Conservation (phyloP, 2,888 invertebrate genomes). For the Chorisops tibialis region DNA sequence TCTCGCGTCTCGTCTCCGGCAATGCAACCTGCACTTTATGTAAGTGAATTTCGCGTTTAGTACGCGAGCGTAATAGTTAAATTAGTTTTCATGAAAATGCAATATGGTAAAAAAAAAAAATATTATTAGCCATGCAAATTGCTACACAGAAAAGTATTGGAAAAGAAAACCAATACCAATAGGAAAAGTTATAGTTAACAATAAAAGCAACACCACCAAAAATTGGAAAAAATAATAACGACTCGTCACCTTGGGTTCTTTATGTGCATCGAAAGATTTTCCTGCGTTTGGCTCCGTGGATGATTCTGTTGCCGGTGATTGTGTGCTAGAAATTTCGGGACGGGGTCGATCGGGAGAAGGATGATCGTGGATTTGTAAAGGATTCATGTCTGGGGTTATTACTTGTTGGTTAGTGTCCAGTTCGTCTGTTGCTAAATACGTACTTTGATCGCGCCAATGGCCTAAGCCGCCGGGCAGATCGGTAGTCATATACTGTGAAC, state of each 20-base stretch:
- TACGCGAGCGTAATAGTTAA: too few species aligned
- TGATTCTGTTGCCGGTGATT: constrained; percentile 4
- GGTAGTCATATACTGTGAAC: constrained; percentile 65
- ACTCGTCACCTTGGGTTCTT: constrained; percentile 5
- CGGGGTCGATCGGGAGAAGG: not conserved
- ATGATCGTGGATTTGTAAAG: not conserved
- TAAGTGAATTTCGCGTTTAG: too few species aligned
- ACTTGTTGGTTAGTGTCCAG: not conserved
- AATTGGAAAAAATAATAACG: too few species aligned
- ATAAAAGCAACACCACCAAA: too few species aligned
- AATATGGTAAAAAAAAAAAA: too few species aligned
- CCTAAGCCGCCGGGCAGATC: constrained; percentile 77
- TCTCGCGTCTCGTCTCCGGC: too few species aligned
- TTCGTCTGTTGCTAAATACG: constrained; percentile 59
- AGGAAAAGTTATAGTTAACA: too few species aligned
- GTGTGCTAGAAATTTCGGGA: not conserved
- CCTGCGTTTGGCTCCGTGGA: constrained; percentile 4
- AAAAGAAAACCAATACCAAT: too few species aligned
- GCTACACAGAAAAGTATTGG: too few species aligned
- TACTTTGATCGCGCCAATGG: constrained; percentile 78
- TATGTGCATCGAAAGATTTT: not conserved
- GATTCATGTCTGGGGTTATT: not conserved
- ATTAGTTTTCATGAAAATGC: too few species aligned
- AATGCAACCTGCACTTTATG: too few species aligned
- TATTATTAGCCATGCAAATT: too few species aligned